Evolutionary conservation across 1,140 invertebrate species (phyloP).

Genomic region (Hetaerina americana): DNA sequence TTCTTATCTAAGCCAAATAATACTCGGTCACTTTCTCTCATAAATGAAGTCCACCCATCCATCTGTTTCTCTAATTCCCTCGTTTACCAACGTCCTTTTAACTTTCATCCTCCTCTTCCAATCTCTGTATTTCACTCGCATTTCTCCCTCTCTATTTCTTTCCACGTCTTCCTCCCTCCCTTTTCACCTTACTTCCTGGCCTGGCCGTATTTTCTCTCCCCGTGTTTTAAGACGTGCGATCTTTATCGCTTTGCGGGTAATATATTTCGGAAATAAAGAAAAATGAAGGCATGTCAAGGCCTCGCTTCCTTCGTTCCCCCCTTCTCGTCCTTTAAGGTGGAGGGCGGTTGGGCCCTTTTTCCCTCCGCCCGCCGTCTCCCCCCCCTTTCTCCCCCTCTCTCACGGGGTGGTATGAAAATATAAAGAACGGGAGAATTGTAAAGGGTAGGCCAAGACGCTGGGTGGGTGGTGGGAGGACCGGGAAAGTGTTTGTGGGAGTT

Average conservation of each 20-base stretch:
- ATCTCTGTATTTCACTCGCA: background rate
- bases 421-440: background rate
- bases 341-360: background rate
- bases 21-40: no score
- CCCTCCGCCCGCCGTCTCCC: no score
- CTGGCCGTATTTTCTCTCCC: background rate
- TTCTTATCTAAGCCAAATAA: no score
- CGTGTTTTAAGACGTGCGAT: background rate
- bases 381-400: no score
- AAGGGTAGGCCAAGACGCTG: background rate
- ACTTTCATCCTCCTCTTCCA: background rate
- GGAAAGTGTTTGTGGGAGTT: background rate
- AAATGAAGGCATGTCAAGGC: background rate
- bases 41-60: no score
- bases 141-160: background rate
- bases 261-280: background rate
- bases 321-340: background rate
- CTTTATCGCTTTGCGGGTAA: background rate
- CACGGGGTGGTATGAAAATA: background rate
- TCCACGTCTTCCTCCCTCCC: background rate
- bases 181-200: background rate
- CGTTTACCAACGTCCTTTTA: no score
- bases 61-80: background rate
- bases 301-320: background rate
- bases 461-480: no score